phyloP scores from a whole-genome alignment of 2,888 invertebrate species.

The Uloborus plumipes region DNA sequence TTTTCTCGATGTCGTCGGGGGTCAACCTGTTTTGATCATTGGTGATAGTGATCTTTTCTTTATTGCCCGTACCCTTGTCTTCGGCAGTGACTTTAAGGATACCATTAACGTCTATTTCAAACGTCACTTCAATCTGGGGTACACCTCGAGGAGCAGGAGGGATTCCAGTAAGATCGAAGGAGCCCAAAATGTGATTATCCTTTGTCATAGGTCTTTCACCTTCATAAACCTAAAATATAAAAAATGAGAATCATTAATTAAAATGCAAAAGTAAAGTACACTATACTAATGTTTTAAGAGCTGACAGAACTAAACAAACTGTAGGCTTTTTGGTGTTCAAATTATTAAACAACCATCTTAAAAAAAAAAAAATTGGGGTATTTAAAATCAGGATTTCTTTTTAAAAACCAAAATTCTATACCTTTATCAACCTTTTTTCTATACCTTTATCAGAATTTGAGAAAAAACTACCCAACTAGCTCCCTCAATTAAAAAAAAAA shows the following conservation, averaged over 20 bases:
- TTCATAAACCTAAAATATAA: constrained; percentile 82
- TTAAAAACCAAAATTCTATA: too few species aligned
- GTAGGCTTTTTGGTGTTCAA: too few species aligned
- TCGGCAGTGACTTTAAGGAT: constrained; percentile 91
- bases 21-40: constrained; percentile 97
- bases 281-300: too few species aligned
- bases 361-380: too few species aligned
- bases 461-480: too few species aligned
- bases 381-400: too few species aligned
- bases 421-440: too few species aligned
- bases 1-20: constrained; percentile 97
- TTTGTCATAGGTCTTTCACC: constrained; percentile 99
- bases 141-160: constrained; percentile 94
- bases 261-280: not conserved
- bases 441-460: too few species aligned
- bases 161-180: constrained; percentile 97
- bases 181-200: constrained; percentile 98
- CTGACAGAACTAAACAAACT: too few species aligned
- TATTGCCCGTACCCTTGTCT: constrained; percentile 98
- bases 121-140: constrained; percentile 94
- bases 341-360: too few species aligned
- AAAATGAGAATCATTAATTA: constrained; percentile 13
- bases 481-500: too few species aligned
- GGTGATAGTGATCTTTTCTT: constrained; percentile 98
- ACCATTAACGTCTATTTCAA: constrained; percentile 95